Evolutionary conservation across 2,888 invertebrate species (phyloP).

Genomic region (Lapara coniferarum): DNA sequence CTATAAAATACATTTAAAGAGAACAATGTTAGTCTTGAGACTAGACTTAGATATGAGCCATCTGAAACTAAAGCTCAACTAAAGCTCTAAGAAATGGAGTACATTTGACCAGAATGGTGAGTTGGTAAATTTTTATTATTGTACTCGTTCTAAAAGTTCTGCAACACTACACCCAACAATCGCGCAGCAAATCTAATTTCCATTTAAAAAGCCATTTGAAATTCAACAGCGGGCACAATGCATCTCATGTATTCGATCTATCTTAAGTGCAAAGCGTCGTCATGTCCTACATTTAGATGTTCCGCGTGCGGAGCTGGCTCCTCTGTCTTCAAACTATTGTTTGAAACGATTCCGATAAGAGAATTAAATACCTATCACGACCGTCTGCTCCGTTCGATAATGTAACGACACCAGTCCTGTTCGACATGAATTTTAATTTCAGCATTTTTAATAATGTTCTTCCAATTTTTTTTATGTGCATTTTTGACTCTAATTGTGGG

Average conservation of each 20-base stretch:
- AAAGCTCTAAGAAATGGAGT: too few species aligned
- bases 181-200: slow-evolving; percentile 31
- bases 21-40: too few species aligned
- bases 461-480: background rate
- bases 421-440: slow-evolving; percentile 22
- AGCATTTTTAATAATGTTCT: slow-evolving; percentile 12
- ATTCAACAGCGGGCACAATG: slow-evolving; percentile 49
- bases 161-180: background rate
- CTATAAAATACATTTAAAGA: too few species aligned
- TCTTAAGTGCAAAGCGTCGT: slow-evolving; percentile 61
- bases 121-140: too few species aligned
- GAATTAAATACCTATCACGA: slow-evolving; percentile 34
- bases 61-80: too few species aligned
- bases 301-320: slow-evolving; percentile 30
- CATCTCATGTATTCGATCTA: slow-evolving; percentile 54
- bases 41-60: too few species aligned
- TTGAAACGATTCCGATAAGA: slow-evolving; percentile 35
- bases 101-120: too few species aligned
- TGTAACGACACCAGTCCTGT: slow-evolving; percentile 22
- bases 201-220: slow-evolving; percentile 49
- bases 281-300: slow-evolving; percentile 55
- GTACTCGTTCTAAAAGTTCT: too few species aligned
- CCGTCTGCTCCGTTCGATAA: slow-evolving; percentile 23
- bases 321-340: slow-evolving; percentile 37
- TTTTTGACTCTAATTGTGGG: too few species aligned